Evolutionary conservation across 2,113 vertebrate genomes (phyloP).

Genomic region (Columba janthina): DNA sequence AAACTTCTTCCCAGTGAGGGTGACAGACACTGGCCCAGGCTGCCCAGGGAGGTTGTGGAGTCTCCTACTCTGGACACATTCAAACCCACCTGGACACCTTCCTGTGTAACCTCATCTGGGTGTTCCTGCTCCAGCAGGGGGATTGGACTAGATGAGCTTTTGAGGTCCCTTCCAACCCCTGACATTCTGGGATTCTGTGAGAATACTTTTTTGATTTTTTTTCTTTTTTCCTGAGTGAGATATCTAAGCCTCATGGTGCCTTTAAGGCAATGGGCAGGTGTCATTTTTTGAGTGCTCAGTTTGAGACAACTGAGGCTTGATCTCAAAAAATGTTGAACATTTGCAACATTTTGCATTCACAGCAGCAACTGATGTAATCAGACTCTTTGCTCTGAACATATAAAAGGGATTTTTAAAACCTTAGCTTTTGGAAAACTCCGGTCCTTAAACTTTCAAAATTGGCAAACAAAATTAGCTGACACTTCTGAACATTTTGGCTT

Average conservation of each 20-base stretch:
- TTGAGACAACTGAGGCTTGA: not conserved
- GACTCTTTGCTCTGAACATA: not conserved
- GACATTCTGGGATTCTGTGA: too few relatives aligned
- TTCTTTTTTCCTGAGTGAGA: not conserved
- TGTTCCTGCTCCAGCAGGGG: too few relatives aligned
- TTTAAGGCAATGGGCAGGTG: not conserved
- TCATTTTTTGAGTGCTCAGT: not conserved
- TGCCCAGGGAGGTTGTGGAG: too few relatives aligned
- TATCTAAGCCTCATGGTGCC: not conserved
- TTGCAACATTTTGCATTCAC: not conserved
- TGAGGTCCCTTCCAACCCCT: too few relatives aligned
- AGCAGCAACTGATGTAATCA: not conserved
- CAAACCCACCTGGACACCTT: too few relatives aligned
- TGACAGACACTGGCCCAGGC: too few relatives aligned
- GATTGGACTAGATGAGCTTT: too few relatives aligned
- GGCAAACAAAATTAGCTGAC: slow-evolving; percentile 40
- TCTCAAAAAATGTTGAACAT: not conserved
- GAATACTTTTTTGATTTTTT: not conserved
- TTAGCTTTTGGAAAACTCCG: not conserved
- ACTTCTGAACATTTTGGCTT: slow-evolving; percentile 18
- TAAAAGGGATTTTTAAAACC: not conserved
- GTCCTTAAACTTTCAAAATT: not conserved
- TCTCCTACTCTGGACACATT: too few relatives aligned
- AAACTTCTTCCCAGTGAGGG: too few relatives aligned
- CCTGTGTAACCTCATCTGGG: too few relatives aligned